A percentile compares a stretch with the other conserved stretches of the same genome.
Evolutionary conservation across 2,797 vertebrate species (phyloP).

Genomic region (Neosilurus hyrtlii): DNA sequence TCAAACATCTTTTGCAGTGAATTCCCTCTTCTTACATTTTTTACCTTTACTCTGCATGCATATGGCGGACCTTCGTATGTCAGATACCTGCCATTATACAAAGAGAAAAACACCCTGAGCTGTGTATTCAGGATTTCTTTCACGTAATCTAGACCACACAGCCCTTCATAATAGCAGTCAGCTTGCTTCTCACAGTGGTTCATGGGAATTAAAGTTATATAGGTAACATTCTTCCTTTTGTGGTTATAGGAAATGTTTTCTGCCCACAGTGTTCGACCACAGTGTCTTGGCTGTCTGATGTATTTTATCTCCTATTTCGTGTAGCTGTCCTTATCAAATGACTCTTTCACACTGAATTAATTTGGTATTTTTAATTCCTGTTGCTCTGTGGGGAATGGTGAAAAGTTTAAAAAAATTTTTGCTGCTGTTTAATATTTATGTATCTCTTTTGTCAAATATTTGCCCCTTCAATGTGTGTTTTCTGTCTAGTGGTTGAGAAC

Average conservation of each 20-base stretch:
- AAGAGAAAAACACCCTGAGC: neutral
- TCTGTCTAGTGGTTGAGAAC: conserved; percentile 22
- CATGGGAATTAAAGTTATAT: conserved; percentile 15
- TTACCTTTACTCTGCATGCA: neutral
- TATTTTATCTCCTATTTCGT: neutral
- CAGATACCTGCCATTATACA: neutral
- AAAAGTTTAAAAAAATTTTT: neutral
- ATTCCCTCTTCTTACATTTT: neutral
- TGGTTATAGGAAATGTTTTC: conserved; percentile 21
- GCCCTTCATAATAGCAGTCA: neutral
- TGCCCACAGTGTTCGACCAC: conserved; percentile 4
- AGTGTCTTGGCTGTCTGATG: conserved; percentile 26
- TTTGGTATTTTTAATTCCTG: conserved; percentile 20
- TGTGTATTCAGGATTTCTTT: conserved; percentile 5
- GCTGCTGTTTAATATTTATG: conserved; percentile 15
- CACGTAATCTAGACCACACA: conserved; percentile 25
- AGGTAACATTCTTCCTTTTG: conserved; percentile 30
- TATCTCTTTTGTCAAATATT: conserved; percentile 22
- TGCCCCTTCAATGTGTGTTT: conserved; percentile 4
- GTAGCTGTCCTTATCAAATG: neutral
- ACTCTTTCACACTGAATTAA: conserved; percentile 8
- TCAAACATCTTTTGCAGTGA: neutral
- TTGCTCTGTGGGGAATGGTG: neutral
- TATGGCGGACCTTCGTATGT: neutral
- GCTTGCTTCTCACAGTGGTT: neutral